Conservation (phyloP, 2,113 vertebrate species). For the Pipra filicauda region DNA sequence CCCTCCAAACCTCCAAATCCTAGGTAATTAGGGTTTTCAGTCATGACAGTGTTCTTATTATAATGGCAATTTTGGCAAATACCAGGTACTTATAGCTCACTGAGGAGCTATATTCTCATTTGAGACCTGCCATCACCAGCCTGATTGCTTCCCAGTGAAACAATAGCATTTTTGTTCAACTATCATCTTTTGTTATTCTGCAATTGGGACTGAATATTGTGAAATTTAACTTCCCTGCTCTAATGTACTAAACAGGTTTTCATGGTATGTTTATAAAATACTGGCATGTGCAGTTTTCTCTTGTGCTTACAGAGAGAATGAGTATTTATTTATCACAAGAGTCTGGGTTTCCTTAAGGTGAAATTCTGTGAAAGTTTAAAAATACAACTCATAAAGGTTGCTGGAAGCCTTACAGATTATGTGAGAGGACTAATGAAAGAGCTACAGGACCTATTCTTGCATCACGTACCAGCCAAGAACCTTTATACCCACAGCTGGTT, state of each 20-base stretch:
- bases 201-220: background rate
- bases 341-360: background rate
- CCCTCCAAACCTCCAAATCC: background rate
- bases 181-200: conserved; percentile 30
- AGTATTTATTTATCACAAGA: background rate
- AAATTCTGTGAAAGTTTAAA: background rate
- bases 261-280: background rate
- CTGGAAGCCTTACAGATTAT: background rate
- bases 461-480: background rate
- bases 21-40: conserved; percentile 55
- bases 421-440: background rate
- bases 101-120: background rate
- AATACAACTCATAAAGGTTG: background rate
- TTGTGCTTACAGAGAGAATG: background rate
- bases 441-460: background rate
- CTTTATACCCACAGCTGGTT: background rate
- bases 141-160: conserved; percentile 58
- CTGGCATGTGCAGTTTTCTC: background rate
- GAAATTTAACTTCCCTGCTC: background rate
- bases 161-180: conserved; percentile 49
- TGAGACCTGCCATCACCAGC: conserved; percentile 34
- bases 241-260: background rate
- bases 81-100: conserved; percentile 22
- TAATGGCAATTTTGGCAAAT: conserved; percentile 60
- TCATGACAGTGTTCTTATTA: conserved; percentile 49